These are phyloP conservation scores for Anseranas semipalmata DNA, from an alignment of 2,113 vertebrate genomes.

Conservation along the genomic window DNA sequence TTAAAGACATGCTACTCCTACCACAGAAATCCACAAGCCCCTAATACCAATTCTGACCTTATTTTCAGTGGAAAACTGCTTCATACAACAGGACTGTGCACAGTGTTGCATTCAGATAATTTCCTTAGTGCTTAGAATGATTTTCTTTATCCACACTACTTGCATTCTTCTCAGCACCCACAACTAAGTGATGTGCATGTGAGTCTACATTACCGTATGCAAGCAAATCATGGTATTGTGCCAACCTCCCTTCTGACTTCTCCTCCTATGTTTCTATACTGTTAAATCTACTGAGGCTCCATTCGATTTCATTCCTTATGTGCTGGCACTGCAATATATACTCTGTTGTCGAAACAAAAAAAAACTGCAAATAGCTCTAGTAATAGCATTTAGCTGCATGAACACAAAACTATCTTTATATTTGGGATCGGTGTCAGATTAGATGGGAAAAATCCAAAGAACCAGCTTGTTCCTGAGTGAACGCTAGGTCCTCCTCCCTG, in stretches of 20 bases:
- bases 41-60: not conserved
- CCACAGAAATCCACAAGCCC: not conserved
- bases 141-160: not conserved
- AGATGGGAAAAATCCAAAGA: not conserved
- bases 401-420: not conserved
- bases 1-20: not conserved
- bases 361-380: not conserved
- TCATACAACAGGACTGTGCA: not conserved
- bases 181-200: not conserved
- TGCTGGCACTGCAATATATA: not conserved
- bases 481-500: not conserved
- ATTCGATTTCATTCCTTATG: not conserved
- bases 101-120: not conserved
- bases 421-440: not conserved
- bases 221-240: fast-evolving
- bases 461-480: not conserved
- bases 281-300: not conserved
- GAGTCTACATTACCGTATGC: not conserved
- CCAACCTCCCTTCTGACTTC: not conserved
- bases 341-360: not conserved
- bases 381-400: not conserved
- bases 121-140: fast-evolving
- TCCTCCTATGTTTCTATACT: not conserved
- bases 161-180: not conserved
- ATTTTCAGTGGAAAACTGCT: not conserved